Conservation (phyloP, 1,140 invertebrate species). For the Atopsyche davidsoni region DNA sequence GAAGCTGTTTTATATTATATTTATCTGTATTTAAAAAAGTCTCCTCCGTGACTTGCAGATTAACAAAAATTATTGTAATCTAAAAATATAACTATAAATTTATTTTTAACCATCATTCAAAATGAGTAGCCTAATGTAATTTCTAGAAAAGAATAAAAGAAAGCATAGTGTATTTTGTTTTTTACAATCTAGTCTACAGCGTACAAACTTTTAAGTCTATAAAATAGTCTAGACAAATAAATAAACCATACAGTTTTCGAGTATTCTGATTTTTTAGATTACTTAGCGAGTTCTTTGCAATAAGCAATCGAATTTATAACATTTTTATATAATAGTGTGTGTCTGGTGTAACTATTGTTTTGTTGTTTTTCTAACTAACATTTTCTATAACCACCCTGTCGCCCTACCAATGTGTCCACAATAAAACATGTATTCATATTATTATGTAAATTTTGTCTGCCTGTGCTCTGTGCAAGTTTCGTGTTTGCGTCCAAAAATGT, state of each 20-base stretch:
- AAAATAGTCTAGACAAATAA: not conserved
- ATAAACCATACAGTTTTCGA: not conserved
- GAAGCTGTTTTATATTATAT: too few species aligned
- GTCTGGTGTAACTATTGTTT: not conserved
- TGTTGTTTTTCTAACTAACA: not conserved
- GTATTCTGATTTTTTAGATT: not conserved
- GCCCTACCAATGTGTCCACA: constrained; percentile 9
- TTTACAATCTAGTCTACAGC: not conserved
- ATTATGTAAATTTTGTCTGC: not conserved
- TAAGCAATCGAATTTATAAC: not conserved
- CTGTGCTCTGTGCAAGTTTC: not conserved
- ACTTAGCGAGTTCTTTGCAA: not conserved
- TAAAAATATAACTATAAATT: too few species aligned
- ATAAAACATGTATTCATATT: not conserved
- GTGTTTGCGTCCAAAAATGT: not conserved
- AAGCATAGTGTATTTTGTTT: not conserved
- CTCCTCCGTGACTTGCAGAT: too few species aligned
- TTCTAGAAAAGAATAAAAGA: not conserved
- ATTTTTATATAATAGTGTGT: constrained; percentile 3
- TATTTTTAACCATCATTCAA: too few species aligned
- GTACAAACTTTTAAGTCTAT: not conserved
- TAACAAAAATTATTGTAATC: too few species aligned
- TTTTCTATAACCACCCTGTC: constrained; percentile 4
- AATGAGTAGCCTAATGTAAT: too few species aligned
- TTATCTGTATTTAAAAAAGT: too few species aligned